phyloP scores from a whole-genome alignment of 2,797 vertebrate species.

The Sarcophilus harrisii region DNA sequence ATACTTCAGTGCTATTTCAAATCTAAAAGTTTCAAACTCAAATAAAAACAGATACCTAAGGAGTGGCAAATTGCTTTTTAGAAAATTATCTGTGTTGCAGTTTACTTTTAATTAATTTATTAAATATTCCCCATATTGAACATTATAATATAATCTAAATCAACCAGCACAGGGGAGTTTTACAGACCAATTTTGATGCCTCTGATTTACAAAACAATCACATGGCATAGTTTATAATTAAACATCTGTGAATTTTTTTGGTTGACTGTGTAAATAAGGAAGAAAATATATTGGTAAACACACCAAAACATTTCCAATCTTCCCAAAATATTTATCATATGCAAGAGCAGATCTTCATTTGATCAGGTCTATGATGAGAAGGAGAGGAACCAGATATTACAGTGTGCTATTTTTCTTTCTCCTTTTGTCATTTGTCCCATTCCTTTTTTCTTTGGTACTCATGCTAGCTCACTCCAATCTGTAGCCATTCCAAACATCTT shows the following conservation, averaged over 20 bases:
- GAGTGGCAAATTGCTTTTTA: neutral
- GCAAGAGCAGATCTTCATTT: neutral
- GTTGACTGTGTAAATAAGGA: neutral
- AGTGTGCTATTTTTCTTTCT: neutral
- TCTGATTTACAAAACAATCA: neutral
- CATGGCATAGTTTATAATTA: neutral
- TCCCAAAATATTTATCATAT: neutral
- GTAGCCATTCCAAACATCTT: neutral
- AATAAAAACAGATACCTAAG: neutral
- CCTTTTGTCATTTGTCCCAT: neutral
- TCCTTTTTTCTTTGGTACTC: neutral
- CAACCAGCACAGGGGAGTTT: neutral
- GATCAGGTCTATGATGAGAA: neutral
- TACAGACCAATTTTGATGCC: neutral
- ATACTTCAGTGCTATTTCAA: neutral
- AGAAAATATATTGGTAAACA: neutral
- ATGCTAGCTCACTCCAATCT: neutral
- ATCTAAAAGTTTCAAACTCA: neutral
- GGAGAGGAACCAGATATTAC: neutral
- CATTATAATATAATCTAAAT: neutral
- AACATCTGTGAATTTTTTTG: neutral
- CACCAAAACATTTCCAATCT: neutral
- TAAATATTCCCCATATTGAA: neutral
- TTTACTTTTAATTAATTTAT: neutral
- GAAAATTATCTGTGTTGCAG: neutral